A percentile compares a stretch with the other conserved stretches of the same genome.
These are phyloP conservation scores for Lemur catta DNA, from an alignment of 2,797 vertebrate species.

Conservation along the genomic window DNA sequence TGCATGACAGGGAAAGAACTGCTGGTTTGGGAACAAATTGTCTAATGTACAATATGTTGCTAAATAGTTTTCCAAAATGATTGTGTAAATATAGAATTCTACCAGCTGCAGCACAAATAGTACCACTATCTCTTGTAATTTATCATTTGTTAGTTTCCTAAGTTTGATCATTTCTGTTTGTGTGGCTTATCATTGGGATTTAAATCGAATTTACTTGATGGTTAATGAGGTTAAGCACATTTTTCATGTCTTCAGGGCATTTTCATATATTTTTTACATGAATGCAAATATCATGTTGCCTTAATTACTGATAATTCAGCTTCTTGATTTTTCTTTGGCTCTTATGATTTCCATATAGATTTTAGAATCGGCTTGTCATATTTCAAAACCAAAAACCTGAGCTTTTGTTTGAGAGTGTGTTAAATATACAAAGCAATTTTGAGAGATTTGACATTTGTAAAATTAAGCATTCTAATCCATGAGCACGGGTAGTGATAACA, in stretches of 20 bases:
- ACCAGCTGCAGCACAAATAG: background rate
- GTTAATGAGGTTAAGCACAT: background rate
- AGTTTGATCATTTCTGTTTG: background rate
- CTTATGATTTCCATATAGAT: background rate
- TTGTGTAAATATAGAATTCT: background rate
- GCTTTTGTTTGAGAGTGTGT: background rate
- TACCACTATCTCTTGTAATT: background rate
- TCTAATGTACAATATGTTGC: background rate
- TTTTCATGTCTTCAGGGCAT: background rate
- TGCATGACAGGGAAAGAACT: background rate
- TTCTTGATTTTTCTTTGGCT: background rate
- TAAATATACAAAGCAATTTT: background rate
- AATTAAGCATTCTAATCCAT: background rate
- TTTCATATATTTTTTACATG: background rate
- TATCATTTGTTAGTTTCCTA: background rate
- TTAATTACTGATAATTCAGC: background rate
- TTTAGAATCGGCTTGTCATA: background rate
- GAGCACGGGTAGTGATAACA: background rate
- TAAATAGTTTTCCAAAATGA: background rate
- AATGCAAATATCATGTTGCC: background rate
- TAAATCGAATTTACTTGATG: background rate
- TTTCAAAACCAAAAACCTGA: background rate
- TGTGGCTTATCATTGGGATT: background rate
- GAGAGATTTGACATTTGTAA: background rate
- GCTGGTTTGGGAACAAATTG: background rate